phyloP scores from a whole-genome alignment of 2,113 vertebrate species.

The Zosterops japonicus region DNA sequence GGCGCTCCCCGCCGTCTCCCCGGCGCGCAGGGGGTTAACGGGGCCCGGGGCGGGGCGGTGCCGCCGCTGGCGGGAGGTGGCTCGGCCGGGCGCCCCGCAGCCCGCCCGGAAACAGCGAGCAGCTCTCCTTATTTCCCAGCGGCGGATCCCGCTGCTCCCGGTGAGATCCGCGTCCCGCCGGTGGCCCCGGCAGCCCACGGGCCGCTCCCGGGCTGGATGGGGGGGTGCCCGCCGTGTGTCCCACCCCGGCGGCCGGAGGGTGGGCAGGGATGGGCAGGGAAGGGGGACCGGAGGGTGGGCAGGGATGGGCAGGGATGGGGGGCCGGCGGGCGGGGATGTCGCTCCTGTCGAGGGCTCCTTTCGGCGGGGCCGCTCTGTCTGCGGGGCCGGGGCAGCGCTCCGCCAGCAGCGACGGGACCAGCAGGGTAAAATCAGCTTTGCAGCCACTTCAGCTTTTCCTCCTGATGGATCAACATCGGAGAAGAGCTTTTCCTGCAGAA shows the following conservation, averaged over 20 bases:
- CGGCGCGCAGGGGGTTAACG: not conserved
- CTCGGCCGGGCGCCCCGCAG: not conserved
- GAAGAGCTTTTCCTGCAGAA: not conserved
- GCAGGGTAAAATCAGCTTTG: not conserved
- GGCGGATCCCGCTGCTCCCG: not conserved
- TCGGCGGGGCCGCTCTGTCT: not conserved
- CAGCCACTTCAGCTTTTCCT: not conserved
- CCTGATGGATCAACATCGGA: not conserved
- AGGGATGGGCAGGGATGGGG: too few species aligned
- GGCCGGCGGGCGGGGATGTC: not conserved
- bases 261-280: not conserved
- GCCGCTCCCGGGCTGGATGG: not conserved
- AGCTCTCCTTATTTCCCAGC: not conserved
- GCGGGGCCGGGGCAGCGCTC: not conserved
- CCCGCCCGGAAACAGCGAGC: not conserved
- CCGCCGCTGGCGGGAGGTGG: not conserved
- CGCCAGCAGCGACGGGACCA: not conserved
- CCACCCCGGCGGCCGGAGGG: rapidly evolving
- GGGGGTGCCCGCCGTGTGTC: too few species aligned
- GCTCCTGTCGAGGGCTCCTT: not conserved
- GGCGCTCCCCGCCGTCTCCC: not conserved
- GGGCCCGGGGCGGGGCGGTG: not conserved
- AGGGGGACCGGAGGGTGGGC: too few species aligned
- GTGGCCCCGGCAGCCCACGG: not conserved
- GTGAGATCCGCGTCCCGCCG: not conserved